Base-by-base conservation (phyloP, 2,113 vertebrate genomes). In the Antechinus flavipes region DNA sequence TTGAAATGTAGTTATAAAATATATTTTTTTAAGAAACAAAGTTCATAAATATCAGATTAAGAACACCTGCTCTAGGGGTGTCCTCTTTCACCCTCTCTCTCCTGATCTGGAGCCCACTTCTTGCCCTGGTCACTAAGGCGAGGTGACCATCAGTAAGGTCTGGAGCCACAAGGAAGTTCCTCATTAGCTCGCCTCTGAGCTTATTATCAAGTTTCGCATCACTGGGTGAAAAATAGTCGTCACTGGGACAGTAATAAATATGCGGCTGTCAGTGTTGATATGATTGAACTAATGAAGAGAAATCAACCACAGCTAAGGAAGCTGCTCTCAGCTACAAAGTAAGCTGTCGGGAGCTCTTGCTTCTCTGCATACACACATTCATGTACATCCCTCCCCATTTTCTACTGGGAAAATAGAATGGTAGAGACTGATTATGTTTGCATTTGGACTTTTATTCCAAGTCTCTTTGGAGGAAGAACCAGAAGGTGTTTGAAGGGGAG, bases 251-350 rank as follows among this genome's bases (percentile, higher is more conserved):
- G 97, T 95, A 90, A 97, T 97, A 98, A 99, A 98, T 98, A 94
- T 93, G 90, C 92, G 16, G 95, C 98, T 98, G 98, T 98, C 99
- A 98, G 96, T 0, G 90, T 94, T 98, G 98, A 99, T 98, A 98
- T 98, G 98, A 99, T 99, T 50, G 98, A 89, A 91, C 95, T 99
- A 99, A 99, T 96, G 98, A 99, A 97, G 98, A 97, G 95, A 0
- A 52, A 96, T n/a, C 97, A 95, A 96, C 94, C 94, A 16, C 58
- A 56, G 35, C 3, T 42, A 92, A 94, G n/a, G 42, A 61, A 93
- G 93, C 46, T 10, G 52, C 94, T 92, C 68, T 93, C 8, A 95
- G 92, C 96, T 61, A 24, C 7, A 90, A 93, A 94, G 68, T 91
- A 14, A 23, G 50, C 76, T 54, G 94, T 50, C 97, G 56, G 46